A percentile compares a stretch with the other conserved stretches of the same genome.
phyloP scores from a whole-genome alignment of 2,888 invertebrate species.

The Drosophila emarginata region DNA sequence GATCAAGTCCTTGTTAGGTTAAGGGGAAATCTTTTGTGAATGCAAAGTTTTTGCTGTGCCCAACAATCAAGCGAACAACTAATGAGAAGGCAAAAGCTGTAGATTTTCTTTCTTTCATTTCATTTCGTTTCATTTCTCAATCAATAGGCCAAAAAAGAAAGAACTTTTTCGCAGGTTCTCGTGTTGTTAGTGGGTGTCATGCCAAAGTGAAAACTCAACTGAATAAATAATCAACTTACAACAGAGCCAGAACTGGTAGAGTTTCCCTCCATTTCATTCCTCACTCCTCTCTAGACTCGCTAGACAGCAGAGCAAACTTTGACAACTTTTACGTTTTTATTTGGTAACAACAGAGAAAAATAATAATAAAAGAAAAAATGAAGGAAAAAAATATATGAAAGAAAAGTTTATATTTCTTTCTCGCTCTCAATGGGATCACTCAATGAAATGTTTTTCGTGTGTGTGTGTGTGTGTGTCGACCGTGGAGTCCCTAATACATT shows the following conservation, averaged over 20 bases:
- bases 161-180: conserved; percentile 11
- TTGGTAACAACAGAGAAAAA: conserved; percentile 17
- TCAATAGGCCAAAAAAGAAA: conserved; percentile 5
- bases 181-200: conserved; percentile 32
- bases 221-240: conserved; percentile 69
- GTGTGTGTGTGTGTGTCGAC: neutral
- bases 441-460: neutral
- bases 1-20: neutral
- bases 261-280: neutral
- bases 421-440: conserved; percentile 12
- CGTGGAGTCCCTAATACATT: conserved; percentile 25
- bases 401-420: conserved; percentile 11
- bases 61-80: conserved; percentile 54
- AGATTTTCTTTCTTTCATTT: conserved; percentile 5
- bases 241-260: conserved; percentile 8
- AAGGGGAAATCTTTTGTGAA: conserved; percentile 18
- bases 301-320: conserved; percentile 39
- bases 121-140: conserved; percentile 6
- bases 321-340: conserved; percentile 47
- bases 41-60: conserved; percentile 21
- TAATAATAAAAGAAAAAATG: conserved; percentile 19
- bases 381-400: conserved; percentile 14
- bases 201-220: conserved; percentile 66
- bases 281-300: neutral
- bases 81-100: conserved; percentile 14